Evolutionary conservation across 2,888 invertebrate species (phyloP).

Genomic region (Stramonita haemastoma): DNA sequence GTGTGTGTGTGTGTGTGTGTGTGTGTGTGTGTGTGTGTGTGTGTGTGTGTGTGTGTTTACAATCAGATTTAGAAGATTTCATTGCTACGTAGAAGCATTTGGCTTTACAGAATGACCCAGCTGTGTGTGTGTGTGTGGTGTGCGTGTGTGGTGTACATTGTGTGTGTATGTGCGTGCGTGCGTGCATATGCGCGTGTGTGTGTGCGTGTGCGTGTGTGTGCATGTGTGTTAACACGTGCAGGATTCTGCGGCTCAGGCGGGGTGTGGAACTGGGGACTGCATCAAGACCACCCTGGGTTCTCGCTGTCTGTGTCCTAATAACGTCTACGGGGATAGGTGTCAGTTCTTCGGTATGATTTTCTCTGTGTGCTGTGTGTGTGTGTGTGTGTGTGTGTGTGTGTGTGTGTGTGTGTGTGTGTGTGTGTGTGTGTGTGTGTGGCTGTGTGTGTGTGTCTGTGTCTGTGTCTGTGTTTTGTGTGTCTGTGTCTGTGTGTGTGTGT

Average conservation of each 20-base stretch:
- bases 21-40: background rate
- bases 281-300: slow-evolving; percentile 14
- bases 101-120: too few relatives aligned
- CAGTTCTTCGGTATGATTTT: background rate
- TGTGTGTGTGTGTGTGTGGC: background rate
- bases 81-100: too few relatives aligned
- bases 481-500: background rate
- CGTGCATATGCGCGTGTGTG: background rate
- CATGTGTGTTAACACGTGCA: background rate
- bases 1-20: background rate
- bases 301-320: slow-evolving; percentile 7
- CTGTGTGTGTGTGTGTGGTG: too few relatives aligned
- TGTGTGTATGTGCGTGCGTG: slow-evolving; percentile 11
- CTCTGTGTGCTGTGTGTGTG: background rate
- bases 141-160: background rate
- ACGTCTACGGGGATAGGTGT: slow-evolving; percentile 4
- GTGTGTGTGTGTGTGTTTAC: background rate
- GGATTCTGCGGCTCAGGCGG: slow-evolving; percentile 9
- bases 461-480: background rate
- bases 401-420: background rate
- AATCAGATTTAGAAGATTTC: too few relatives aligned
- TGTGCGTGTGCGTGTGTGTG: slow-evolving; percentile 2
- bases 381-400: background rate
- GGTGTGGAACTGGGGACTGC: background rate
- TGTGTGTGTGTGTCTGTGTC: background rate